Conservation (phyloP, 1,140 invertebrate species). For the Microplitis demolitor region DNA sequence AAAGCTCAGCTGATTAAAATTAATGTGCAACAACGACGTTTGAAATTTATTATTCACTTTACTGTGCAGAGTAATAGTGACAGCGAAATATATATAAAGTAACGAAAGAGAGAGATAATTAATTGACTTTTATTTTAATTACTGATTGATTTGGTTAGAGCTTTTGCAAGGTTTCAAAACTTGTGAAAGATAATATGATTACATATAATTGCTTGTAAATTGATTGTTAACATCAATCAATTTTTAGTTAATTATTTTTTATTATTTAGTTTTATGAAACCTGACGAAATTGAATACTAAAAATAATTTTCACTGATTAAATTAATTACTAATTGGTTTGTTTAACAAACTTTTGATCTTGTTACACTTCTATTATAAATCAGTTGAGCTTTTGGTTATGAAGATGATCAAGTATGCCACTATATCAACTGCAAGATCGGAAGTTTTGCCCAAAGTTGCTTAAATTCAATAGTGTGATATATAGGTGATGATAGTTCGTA, state of each 20-base stretch:
- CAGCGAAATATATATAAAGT: neutral
- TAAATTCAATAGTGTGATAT: neutral
- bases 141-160: neutral
- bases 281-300: too few species aligned
- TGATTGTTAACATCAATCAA: too few species aligned
- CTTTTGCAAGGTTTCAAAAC: neutral
- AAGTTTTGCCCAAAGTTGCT: neutral
- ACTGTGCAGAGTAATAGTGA: too few species aligned
- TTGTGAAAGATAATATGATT: neutral
- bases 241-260: too few species aligned
- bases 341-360: too few species aligned
- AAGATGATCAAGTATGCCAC: neutral
- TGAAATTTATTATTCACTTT: too few species aligned
- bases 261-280: too few species aligned
- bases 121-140: constrained; percentile 7
- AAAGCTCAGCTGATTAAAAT: constrained; percentile 26
- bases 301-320: too few species aligned
- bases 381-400: neutral
- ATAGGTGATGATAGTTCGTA: neutral
- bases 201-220: neutral
- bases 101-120: neutral
- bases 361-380: neutral
- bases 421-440: neutral
- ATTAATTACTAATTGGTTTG: too few species aligned
- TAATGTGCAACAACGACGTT: constrained; percentile 24